These are phyloP conservation scores for Lamprologus ornatipinnis DNA, from an alignment of 2,113 vertebrate genomes.

Conservation along the genomic window DNA sequence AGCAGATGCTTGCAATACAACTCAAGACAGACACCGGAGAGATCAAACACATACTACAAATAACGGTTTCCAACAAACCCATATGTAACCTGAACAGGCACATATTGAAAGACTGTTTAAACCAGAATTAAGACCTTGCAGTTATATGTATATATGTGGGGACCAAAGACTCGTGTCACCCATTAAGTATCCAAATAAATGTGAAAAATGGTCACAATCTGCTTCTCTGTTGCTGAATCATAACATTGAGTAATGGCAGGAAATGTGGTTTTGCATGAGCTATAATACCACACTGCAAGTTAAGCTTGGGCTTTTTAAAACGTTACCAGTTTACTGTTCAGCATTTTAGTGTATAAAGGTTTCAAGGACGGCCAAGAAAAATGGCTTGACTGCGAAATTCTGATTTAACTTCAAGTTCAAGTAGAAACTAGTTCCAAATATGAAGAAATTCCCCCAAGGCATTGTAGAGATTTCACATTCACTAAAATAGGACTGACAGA, in stretches of 20 bases:
- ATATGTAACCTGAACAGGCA: conserved; percentile 11
- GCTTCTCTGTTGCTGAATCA: neutral
- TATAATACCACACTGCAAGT: neutral
- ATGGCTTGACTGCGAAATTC: neutral
- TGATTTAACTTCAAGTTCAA: neutral
- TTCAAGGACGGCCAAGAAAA: neutral
- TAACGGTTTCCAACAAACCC: conserved; percentile 17
- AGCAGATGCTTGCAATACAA: conserved; percentile 43
- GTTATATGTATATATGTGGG: neutral
- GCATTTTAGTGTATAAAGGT: neutral
- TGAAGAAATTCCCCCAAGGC: neutral
- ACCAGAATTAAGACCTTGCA: neutral
- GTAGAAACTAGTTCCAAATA: neutral
- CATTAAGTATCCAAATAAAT: neutral
- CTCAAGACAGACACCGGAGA: conserved; percentile 3
- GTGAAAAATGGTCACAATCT: neutral
- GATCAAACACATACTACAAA: conserved; percentile 38
- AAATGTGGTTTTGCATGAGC: neutral
- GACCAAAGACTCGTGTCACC: neutral
- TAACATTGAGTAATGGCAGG: neutral
- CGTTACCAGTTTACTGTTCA: neutral
- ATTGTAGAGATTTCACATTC: neutral
- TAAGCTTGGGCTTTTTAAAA: neutral
- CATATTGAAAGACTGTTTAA: neutral
- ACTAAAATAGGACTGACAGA: neutral